phyloP scores from a whole-genome alignment of 2,888 invertebrate genomes.

The Ochropacha duplaris region DNA sequence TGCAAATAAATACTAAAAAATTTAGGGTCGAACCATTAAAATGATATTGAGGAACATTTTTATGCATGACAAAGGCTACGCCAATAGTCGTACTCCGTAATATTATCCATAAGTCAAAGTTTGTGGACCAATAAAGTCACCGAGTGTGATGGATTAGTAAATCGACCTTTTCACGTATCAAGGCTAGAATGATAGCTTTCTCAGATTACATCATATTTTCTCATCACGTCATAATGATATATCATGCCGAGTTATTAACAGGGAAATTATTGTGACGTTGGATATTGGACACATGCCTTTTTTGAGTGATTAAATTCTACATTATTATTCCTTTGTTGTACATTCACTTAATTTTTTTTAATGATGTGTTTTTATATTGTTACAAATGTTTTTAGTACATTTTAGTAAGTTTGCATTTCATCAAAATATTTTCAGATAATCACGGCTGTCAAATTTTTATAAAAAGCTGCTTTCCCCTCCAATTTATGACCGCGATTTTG shows the following conservation, averaged over 20 bases:
- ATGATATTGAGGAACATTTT: background rate
- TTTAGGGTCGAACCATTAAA: background rate
- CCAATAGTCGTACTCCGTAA: background rate
- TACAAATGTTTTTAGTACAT: too few relatives aligned
- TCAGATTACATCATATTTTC: background rate
- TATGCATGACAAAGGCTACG: background rate
- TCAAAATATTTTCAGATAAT: too few relatives aligned
- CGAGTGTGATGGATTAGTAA: slow-evolving; percentile 1
- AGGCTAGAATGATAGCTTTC: background rate
- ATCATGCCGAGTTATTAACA: background rate
- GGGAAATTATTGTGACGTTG: background rate
- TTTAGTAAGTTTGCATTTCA: too few relatives aligned
- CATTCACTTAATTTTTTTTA: too few relatives aligned
- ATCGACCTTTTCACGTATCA: background rate
- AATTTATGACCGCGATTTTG: too few relatives aligned
- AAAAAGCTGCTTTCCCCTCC: too few relatives aligned
- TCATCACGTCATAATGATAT: background rate
- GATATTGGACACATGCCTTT: background rate
- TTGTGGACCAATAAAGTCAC: slow-evolving; percentile 14
- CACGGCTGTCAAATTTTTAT: too few relatives aligned
- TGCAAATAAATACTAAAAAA: background rate
- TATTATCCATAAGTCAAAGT: slow-evolving; percentile 6
- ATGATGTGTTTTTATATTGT: too few relatives aligned
- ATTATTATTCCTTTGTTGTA: background rate
- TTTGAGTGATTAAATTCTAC: background rate